Conservation (phyloP, 2,888 invertebrate species). For the Drosophila fungiperda region DNA sequence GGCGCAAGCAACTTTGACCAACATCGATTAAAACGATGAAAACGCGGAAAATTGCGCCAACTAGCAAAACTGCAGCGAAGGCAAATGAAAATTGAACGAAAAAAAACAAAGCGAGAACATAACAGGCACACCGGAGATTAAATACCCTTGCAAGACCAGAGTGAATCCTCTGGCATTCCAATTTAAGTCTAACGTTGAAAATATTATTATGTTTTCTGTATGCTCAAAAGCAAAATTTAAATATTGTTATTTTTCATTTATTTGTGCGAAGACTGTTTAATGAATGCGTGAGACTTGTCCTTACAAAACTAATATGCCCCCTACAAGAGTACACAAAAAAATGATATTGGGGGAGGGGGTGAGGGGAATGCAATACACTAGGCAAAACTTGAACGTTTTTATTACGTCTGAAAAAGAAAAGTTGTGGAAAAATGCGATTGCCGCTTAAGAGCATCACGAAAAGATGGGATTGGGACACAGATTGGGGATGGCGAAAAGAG, state of each 20-base stretch:
- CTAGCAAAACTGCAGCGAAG: constrained; percentile 75
- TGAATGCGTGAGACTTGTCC: background rate
- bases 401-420: constrained; percentile 78
- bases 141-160: background rate
- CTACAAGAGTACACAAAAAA: background rate
- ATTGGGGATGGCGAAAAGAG: constrained; percentile 5
- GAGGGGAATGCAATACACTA: constrained; percentile 44
- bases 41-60: constrained; percentile 81
- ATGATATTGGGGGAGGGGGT: background rate
- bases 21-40: constrained; percentile 81
- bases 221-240: background rate
- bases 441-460: constrained; percentile 72
- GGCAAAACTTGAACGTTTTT: constrained; percentile 77
- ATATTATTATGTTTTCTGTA: background rate
- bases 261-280: background rate
- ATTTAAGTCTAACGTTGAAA: background rate
- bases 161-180: background rate
- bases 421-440: constrained; percentile 79
- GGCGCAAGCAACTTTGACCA: constrained; percentile 70
- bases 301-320: background rate
- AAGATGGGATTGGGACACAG: constrained; percentile 15
- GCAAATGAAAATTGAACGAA: constrained; percentile 73
- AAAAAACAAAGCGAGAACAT: constrained; percentile 44
- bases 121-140: background rate
- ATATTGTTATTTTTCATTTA: background rate